Evolutionary conservation across 2,888 invertebrate species (phyloP).

Genomic region (Melitaea athalia): DNA sequence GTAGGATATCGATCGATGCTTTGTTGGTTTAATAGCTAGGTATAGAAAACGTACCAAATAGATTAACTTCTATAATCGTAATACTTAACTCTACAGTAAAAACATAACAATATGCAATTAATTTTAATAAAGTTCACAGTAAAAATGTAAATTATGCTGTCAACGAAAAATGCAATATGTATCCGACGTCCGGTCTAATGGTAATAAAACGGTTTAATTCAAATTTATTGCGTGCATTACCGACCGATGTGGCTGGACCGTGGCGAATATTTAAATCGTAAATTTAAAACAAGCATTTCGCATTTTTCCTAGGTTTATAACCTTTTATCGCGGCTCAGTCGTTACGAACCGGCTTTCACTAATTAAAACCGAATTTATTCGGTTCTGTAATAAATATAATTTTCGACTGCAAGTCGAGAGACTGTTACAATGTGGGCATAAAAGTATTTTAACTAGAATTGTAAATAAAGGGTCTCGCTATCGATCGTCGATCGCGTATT

Average conservation of each 20-base stretch:
- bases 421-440: too few species aligned
- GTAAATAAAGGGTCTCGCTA: too few species aligned
- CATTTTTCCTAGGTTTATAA: slow-evolving; percentile 11
- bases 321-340: neutral
- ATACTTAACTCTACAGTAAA: neutral
- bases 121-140: slow-evolving; percentile 8
- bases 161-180: slow-evolving; percentile 23
- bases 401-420: neutral
- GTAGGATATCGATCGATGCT: too few species aligned
- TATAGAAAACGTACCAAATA: too few species aligned
- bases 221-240: slow-evolving; percentile 22
- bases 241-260: slow-evolving; percentile 5
- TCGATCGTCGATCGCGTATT: too few species aligned
- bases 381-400: neutral
- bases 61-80: neutral
- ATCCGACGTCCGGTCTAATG: slow-evolving; percentile 17
- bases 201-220: slow-evolving; percentile 23
- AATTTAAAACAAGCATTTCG: slow-evolving; percentile 10
- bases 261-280: slow-evolving; percentile 16
- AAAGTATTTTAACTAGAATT: too few species aligned
- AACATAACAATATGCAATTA: neutral
- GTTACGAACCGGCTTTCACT: neutral
- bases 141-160: slow-evolving; percentile 4
- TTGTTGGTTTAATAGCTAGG: too few species aligned
- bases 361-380: neutral